phyloP scores from a whole-genome alignment of 2,113 vertebrate genomes.

The Ivindomyrus marchei region DNA sequence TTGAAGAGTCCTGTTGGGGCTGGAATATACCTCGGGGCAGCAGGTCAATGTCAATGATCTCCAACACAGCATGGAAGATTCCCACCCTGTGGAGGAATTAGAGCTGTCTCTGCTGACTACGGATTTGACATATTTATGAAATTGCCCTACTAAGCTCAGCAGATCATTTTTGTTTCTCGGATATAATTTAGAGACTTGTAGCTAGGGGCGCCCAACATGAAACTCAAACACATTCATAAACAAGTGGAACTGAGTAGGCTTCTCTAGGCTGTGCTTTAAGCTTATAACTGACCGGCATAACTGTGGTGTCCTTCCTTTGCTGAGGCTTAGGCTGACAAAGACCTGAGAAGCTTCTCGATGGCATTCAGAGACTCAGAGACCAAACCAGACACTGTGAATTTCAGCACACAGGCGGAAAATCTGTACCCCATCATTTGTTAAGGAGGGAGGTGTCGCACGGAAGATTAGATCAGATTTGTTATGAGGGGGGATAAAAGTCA shows the following conservation, averaged over 20 bases:
- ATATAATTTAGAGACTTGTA: background rate
- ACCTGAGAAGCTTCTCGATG: background rate
- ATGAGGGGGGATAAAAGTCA: background rate
- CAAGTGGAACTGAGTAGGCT: background rate
- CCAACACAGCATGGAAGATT: background rate
- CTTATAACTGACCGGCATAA: background rate
- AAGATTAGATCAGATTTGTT: background rate
- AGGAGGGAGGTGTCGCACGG: background rate
- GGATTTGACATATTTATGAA: background rate
- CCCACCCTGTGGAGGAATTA: background rate
- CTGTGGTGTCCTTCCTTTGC: background rate
- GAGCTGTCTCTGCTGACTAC: background rate
- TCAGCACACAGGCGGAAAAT: background rate
- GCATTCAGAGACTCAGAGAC: background rate
- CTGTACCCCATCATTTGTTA: background rate
- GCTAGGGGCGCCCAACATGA: background rate
- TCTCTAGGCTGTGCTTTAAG: background rate
- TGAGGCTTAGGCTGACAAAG: background rate
- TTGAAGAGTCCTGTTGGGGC: background rate
- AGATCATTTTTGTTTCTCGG: background rate
- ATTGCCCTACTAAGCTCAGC: background rate
- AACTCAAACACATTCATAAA: background rate
- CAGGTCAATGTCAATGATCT: background rate
- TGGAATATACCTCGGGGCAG: background rate
- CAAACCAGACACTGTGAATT: background rate